Percentiles rank a stretch among this genome's conserved stretches.
Evolutionary conservation across 2,888 invertebrate genomes (phyloP).

Genomic region (Leucophenga montana): DNA sequence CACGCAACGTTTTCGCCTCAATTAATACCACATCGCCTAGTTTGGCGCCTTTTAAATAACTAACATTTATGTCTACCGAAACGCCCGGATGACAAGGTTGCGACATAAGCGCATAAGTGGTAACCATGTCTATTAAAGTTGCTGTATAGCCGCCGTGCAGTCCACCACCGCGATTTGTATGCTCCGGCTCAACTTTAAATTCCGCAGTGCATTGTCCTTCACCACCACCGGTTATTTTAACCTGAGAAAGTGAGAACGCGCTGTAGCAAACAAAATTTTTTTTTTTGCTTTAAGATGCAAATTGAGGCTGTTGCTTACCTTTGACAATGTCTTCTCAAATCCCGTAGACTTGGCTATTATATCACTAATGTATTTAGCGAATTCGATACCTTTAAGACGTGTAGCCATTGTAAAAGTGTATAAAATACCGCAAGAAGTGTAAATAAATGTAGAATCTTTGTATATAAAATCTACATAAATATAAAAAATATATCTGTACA

Average conservation of each 20-base stretch:
- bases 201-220: slow-evolving; percentile 83
- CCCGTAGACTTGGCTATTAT: slow-evolving; percentile 69
- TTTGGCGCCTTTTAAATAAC: slow-evolving; percentile 83
- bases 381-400: slow-evolving; percentile 68
- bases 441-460: too few species aligned
- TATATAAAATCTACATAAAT: not conserved
- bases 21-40: slow-evolving; percentile 85
- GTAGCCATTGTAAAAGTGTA: slow-evolving; percentile 50
- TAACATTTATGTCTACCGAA: slow-evolving; percentile 87
- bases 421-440: not conserved
- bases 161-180: slow-evolving; percentile 82
- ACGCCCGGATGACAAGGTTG: slow-evolving; percentile 81
- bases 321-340: slow-evolving; percentile 73
- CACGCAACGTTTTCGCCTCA: slow-evolving; percentile 82
- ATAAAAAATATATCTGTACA: not conserved
- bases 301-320: slow-evolving; percentile 66
- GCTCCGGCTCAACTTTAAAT: slow-evolving; percentile 81
- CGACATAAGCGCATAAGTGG: slow-evolving; percentile 84
- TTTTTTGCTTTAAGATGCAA: not conserved
- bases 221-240: slow-evolving; percentile 74
- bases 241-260: slow-evolving; percentile 52
- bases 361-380: slow-evolving; percentile 72
- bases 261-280: too few species aligned
- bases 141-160: slow-evolving; percentile 90
- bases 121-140: slow-evolving; percentile 81